phyloP scores from a whole-genome alignment of 2,888 invertebrate species.

The Alcis repandata region DNA sequence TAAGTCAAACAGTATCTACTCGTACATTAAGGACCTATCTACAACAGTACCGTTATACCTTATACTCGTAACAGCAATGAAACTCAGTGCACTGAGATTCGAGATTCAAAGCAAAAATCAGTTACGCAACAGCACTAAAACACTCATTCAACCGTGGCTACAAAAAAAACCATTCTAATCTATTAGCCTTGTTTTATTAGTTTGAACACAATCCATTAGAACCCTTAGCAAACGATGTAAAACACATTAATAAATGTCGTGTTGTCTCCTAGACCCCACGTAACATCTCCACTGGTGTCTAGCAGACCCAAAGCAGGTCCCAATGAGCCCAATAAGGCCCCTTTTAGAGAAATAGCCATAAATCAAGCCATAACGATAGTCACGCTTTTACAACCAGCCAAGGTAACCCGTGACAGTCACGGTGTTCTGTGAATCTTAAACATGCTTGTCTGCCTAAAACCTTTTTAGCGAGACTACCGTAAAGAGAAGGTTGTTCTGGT shows the following conservation, averaged over 20 bases:
- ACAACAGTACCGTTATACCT: too few relatives aligned
- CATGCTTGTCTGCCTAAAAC: not conserved
- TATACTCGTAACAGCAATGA: too few relatives aligned
- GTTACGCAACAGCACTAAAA: not conserved
- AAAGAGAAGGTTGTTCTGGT: not conserved
- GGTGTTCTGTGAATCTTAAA: constrained; percentile 22
- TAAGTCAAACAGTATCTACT: too few relatives aligned
- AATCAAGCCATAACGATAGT: constrained; percentile 67
- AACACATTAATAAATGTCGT: constrained; percentile 64
- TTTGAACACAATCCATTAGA: not conserved
- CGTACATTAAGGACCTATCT: too few relatives aligned
- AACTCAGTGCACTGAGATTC: too few relatives aligned
- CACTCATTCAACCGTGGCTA: too few relatives aligned
- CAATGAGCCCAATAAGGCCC: constrained; percentile 43
- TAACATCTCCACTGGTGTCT: constrained; percentile 57
- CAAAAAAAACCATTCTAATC: too few relatives aligned
- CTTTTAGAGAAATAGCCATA: constrained; percentile 61
- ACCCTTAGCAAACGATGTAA: constrained; percentile 7
- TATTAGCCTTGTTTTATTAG: not conserved
- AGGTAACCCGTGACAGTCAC: constrained; percentile 39
- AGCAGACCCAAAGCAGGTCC: constrained; percentile 45
- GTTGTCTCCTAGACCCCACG: constrained; percentile 55
- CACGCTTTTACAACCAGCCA: constrained; percentile 62
- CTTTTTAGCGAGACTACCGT: not conserved
- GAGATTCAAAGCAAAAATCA: not conserved